Percentiles rank a stretch among this genome's conserved stretches.
Evolutionary conservation across 2,888 invertebrate species (phyloP).

Genomic region (Perizoma flavofasciatum): DNA sequence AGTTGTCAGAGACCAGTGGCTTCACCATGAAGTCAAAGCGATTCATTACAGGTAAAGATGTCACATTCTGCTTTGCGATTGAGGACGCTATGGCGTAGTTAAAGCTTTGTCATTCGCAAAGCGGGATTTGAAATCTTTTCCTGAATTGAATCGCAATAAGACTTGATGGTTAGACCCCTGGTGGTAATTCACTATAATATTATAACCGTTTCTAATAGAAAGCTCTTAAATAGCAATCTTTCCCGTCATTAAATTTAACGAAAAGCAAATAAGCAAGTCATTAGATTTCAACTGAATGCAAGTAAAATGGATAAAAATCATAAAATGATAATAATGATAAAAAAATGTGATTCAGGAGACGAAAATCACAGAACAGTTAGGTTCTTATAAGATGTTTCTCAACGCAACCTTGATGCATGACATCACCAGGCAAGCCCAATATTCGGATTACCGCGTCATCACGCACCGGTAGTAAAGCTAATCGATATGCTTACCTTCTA

Average conservation of each 20-base stretch:
- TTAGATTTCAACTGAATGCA: conserved; percentile 1
- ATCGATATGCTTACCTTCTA: conserved; percentile 7
- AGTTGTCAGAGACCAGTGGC: not conserved
- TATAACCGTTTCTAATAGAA: conserved; percentile 1
- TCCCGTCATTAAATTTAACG: conserved; percentile 2
- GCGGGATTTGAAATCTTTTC: too few species aligned
- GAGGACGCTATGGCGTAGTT: too few species aligned
- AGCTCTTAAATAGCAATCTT: not conserved
- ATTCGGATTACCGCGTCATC: conserved; percentile 47
- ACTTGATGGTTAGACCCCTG: too few species aligned
- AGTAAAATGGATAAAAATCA: not conserved
- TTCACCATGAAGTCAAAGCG: too few species aligned
- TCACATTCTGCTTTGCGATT: too few species aligned
- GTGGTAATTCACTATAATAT: not conserved
- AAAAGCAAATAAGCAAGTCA: conserved; percentile 15
- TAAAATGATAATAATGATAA: not conserved
- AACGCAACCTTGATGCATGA: conserved; percentile 46
- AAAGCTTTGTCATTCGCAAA: too few species aligned
- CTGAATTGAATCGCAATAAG: too few species aligned
- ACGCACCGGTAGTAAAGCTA: conserved; percentile 23
- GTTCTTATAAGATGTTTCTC: conserved; percentile 28
- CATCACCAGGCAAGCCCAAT: conserved; percentile 45
- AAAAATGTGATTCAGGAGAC: conserved; percentile 32
- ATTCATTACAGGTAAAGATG: too few species aligned
- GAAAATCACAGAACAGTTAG: conserved; percentile 26